Percentiles rank a stretch among this genome's conserved stretches.
phyloP scores from a whole-genome alignment of 2,113 vertebrate species.

The Pseudorectes ferrugineus region DNA sequence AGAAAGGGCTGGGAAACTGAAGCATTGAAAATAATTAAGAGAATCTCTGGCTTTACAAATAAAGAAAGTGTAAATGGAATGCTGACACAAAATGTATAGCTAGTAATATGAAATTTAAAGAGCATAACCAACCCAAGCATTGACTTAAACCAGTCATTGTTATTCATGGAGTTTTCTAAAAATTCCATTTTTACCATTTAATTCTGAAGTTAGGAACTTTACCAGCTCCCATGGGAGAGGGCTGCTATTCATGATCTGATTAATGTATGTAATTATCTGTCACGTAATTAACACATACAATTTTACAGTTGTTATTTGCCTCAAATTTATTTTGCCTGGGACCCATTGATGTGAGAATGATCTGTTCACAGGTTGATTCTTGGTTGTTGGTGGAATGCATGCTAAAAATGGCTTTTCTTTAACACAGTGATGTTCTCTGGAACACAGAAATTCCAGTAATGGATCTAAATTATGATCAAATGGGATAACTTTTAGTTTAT shows the following conservation, averaged over 20 bases:
- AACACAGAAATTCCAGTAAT: not conserved
- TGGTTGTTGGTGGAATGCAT: not conserved
- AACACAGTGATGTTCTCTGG: not conserved
- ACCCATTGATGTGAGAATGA: not conserved
- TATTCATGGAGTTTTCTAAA: not conserved
- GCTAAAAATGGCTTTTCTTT: not conserved
- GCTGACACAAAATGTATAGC: not conserved
- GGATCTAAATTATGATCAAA: not conserved
- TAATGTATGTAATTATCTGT: not conserved
- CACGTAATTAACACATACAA: not conserved
- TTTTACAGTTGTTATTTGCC: not conserved
- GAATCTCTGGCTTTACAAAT: not conserved
- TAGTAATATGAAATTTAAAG: not conserved
- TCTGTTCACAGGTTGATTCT: not conserved
- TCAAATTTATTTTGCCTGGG: not conserved
- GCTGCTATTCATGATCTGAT: not conserved
- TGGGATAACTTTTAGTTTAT: not conserved
- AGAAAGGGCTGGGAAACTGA: not conserved
- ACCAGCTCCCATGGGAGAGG: not conserved
- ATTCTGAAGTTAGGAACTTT: not conserved
- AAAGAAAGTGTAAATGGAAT: not conserved
- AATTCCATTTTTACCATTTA: not conserved
- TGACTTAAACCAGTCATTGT: not conserved
- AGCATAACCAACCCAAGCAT: not conserved
- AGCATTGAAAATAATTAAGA: not conserved